Base-by-base conservation (phyloP, 2,888 invertebrate genomes). In the Catonia carolina region DNA sequence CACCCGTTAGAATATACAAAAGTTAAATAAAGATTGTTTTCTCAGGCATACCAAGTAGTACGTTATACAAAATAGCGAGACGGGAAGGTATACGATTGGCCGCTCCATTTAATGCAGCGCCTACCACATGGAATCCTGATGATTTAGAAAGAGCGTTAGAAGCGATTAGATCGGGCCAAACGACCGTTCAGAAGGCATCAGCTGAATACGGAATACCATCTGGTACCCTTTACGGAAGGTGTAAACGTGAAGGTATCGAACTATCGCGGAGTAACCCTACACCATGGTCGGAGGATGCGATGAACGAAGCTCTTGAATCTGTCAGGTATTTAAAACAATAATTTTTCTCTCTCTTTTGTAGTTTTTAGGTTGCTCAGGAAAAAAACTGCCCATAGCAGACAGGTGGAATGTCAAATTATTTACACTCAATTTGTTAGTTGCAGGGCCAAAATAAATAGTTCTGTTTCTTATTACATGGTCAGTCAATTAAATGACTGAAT, bases 251-350 rank as follows among this genome's bases (percentile, higher is more conserved):
- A 72, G 91, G 92, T 48, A 92, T 92, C 65, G 92, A 91, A 72
- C 74, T 92, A 64, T 89, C 89, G 5, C 82, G 91, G 64, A 88
- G 89, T 55, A 89, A 89, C 75, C 89, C 90, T n/a, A 89, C 91
- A 42, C 91, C 91, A 8, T 92, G 92, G 92, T 89, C 90, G n/a
- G 91, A 91, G 70, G 89, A 88, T 69, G 90, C 90, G 23, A 91
- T 92, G 91, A 86, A 86, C 18, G 90, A 91, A 72, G 92, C 92
- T 18, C 76, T 92, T 42, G 90, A 91, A 72, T 89, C 91, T 62
- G 91, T 92, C 63, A 84, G 89, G 88, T 89, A 72, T 27, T 27
- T 27, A 6, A 27, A n/a, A n/a, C n/a, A n/a, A n/a, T n/a, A n/a
- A n/a, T n/a, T n/a, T n/a, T n/a, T n/a, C n/a, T n/a, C n/a, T n/a